These are phyloP conservation scores for Psix sp. DNA, from an alignment of 1,140 invertebrate species.

Conservation along the genomic window DNA sequence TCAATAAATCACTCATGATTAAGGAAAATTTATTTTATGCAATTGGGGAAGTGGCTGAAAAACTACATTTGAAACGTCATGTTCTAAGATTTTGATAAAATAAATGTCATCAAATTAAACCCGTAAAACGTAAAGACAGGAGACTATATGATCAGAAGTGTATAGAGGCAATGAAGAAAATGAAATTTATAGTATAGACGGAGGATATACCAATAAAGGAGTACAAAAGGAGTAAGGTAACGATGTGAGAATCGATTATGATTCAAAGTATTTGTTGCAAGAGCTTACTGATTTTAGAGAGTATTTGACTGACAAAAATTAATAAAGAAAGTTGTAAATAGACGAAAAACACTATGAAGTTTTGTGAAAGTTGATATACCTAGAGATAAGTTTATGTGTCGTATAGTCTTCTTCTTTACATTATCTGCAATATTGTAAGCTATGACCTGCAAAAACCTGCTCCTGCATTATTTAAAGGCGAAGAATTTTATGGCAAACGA, in stretches of 20 bases:
- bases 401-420: conserved; percentile 14
- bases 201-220: conserved; percentile 23
- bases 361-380: conserved; percentile 21
- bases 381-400: conserved; percentile 20
- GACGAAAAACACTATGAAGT: conserved; percentile 18
- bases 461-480: conserved; percentile 21
- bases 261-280: conserved; percentile 23
- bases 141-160: conserved; percentile 23
- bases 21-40: conserved; percentile 31
- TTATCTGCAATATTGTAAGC: conserved; percentile 23
- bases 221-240: conserved; percentile 21
- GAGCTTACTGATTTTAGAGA: conserved; percentile 20
- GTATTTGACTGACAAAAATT: conserved; percentile 17
- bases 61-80: conserved; percentile 29
- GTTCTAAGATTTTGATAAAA: conserved; percentile 19
- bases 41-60: conserved; percentile 28
- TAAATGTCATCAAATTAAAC: conserved; percentile 24
- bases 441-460: conserved; percentile 26
- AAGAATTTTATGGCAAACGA: conserved; percentile 25
- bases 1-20: conserved; percentile 26
- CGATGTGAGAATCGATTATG: conserved; percentile 17
- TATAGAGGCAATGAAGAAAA: conserved; percentile 23
- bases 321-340: conserved; percentile 14
- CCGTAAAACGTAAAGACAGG: conserved; percentile 18
- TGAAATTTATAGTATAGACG: conserved; percentile 17